Evolutionary conservation across 2,113 vertebrate genomes (phyloP).

Genomic region (Rhea americana): DNA sequence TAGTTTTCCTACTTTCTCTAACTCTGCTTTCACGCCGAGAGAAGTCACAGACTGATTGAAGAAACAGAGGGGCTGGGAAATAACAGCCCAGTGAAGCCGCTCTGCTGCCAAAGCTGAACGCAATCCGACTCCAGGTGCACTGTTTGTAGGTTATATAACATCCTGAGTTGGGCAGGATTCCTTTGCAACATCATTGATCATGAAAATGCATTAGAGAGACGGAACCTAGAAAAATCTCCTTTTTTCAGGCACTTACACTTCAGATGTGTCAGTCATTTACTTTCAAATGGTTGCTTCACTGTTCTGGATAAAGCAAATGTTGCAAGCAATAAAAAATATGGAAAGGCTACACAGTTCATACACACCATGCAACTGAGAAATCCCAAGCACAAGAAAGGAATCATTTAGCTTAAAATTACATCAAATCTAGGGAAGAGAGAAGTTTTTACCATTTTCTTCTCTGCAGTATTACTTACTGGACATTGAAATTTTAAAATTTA

Average conservation of each 20-base stretch:
- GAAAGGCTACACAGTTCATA: constrained; percentile 14
- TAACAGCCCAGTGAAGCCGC: neutral
- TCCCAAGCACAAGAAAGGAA: neutral
- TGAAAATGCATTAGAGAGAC: neutral
- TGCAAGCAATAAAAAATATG: constrained; percentile 7
- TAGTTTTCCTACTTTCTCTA: neutral
- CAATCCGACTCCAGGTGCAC: neutral
- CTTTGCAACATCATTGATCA: constrained; percentile 12
- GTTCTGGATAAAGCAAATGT: constrained; percentile 24
- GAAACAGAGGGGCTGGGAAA: neutral
- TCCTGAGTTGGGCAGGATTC: neutral
- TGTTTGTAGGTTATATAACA: neutral
- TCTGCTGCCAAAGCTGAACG: neutral
- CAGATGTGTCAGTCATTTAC: constrained; percentile 24
- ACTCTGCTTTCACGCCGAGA: neutral
- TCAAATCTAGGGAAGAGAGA: neutral
- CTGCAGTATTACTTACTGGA: neutral
- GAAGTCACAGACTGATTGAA: neutral
- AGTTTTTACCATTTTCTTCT: neutral
- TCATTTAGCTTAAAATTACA: neutral
- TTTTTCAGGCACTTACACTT: neutral
- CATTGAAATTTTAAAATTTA: neutral
- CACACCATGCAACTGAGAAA: neutral
- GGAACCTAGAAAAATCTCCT: constrained; percentile 17
- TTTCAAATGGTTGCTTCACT: constrained; percentile 20